These are phyloP conservation scores for Actinemys pallida DNA, from an alignment of 2,113 vertebrate species.

Conservation along the genomic window DNA sequence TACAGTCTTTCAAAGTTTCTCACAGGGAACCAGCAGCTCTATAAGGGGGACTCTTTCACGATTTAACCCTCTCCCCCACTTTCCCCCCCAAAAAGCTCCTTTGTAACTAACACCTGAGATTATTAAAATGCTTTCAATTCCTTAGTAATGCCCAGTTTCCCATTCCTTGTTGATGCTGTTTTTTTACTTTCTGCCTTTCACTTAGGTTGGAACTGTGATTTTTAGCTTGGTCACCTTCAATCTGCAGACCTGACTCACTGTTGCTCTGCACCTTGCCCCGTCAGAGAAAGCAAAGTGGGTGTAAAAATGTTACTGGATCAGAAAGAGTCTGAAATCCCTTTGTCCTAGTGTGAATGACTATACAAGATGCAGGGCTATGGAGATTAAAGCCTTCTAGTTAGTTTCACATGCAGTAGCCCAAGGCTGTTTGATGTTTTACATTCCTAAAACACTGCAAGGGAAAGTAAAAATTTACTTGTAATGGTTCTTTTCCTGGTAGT, in stretches of 20 bases:
- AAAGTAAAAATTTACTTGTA: neutral
- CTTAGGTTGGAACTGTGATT: neutral
- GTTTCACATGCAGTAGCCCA: neutral
- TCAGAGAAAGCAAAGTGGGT: neutral
- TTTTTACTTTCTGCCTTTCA: accelerated
- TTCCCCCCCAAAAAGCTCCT: neutral
- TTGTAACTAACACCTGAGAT: neutral
- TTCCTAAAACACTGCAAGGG: neutral
- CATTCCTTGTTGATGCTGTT: neutral
- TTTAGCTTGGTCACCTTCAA: neutral
- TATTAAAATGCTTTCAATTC: conserved; percentile 1
- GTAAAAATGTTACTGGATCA: neutral
- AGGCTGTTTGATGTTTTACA: neutral
- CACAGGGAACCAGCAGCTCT: neutral
- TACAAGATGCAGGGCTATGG: neutral
- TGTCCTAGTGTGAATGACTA: neutral
- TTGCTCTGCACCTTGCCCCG: neutral
- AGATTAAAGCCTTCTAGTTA: neutral
- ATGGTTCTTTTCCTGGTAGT: neutral
- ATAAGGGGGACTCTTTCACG: neutral
- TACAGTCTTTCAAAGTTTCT: neutral
- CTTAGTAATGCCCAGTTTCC: neutral
- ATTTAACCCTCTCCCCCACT: neutral
- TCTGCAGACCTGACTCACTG: accelerated
- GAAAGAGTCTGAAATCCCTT: conserved; percentile 5